Evolutionary conservation across 2,888 invertebrate species (phyloP), one percentile per base, ranked within the genome.

Genomic region (Xanthorhoe designata): DNA sequence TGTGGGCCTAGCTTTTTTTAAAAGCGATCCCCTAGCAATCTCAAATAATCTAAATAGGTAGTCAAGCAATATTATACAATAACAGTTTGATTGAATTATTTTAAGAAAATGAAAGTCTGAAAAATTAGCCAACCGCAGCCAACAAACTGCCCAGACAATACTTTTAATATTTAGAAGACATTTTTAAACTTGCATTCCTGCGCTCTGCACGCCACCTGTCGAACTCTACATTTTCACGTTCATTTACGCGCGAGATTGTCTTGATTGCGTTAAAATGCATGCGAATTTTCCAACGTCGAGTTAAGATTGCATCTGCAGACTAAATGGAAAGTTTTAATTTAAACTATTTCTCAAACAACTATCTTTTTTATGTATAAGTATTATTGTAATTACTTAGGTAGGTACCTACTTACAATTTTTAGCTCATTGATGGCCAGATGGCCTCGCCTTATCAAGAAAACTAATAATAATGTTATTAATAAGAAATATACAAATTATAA

Each of bases 241-340:
- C 42, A 51, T 59, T 50, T 42, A 7, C 32, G 32, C 32, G 38
- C 38, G 5, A 47, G 47, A 15, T 15, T 2, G 17, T 57, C 45
- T 45, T 61, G 61, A 61, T 61, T 61, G 29, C 52, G 61, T 57
- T 51, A 9, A 62, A 61, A 51, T 57, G 45, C 50, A 59, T 60
- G 64, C 60, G 42, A 55, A 51, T 62, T 62, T 62, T 50, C 61
- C 49, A 54, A 54, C 42, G 47, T 49, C n/a, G 4, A 24, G 24
- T 24, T 13, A 18, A 51, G 56, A 56, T 61, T 56, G 17, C 38
- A 57, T 61, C 53, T 49, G 15, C 3, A 10, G 47, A 45, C 51
- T 53, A 24, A 66, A 53, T 53, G 50, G 66, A 66, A 66, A 66
- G 66, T 66, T 61, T 17, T 61, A 50, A 51, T 62, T 47, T 42